These are phyloP conservation scores for Ctenomys sociabilis DNA, from an alignment of 2,113 vertebrate genomes.

Conservation along the genomic window DNA sequence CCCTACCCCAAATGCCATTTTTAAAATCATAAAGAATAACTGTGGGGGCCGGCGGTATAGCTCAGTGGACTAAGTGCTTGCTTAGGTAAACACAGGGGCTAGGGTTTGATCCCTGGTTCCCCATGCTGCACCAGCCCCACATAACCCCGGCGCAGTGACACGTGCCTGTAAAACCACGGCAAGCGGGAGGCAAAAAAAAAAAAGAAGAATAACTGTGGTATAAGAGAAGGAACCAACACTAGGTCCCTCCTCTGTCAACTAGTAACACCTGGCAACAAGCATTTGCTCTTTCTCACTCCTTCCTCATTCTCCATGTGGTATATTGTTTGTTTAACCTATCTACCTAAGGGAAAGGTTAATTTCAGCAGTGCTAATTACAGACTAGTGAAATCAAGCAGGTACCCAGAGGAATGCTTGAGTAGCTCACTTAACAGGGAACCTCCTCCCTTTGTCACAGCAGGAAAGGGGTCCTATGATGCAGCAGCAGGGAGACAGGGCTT, in stretches of 20 bases:
- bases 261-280: not conserved
- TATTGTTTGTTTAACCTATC: not conserved
- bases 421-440: not conserved
- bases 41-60: no score
- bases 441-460: not conserved
- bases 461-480: not conserved
- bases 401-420: not conserved
- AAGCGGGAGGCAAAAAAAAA: no score
- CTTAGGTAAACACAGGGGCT: no score
- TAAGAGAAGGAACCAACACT: not conserved
- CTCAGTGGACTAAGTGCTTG: no score
- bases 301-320: not conserved
- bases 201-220: not conserved
- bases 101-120: no score
- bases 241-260: not conserved
- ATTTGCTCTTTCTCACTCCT: not conserved
- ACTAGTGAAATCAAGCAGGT: not conserved
- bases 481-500: not conserved
- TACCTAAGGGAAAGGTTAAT: constrained; percentile 1
- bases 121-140: no score
- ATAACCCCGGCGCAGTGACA: no score
- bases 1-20: not conserved
- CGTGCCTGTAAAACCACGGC: no score
- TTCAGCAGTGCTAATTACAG: not conserved
- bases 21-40: not conserved